A percentile compares a stretch with the other conserved stretches of the same genome.
These are phyloP conservation scores for Bos javanicus DNA, from an alignment of 2,113 vertebrate species.

Conservation along the genomic window DNA sequence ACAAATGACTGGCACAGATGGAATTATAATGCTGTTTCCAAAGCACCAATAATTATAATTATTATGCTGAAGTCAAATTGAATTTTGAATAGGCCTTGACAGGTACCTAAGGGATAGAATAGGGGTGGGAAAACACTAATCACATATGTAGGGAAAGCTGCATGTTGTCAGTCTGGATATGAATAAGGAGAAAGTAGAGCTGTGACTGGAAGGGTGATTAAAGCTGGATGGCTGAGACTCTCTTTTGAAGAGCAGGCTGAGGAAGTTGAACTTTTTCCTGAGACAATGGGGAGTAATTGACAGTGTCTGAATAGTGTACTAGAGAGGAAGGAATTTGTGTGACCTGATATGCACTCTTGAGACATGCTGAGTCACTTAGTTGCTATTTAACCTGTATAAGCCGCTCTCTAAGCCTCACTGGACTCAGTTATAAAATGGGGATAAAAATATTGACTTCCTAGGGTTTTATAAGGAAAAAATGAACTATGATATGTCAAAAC, in stretches of 20 bases:
- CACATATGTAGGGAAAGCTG: background rate
- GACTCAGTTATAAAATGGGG: background rate
- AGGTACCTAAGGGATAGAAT: background rate
- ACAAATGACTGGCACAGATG: background rate
- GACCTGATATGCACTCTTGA: background rate
- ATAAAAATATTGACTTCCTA: background rate
- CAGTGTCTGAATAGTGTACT: background rate
- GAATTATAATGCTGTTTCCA: background rate
- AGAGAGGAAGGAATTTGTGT: background rate
- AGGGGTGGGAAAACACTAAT: background rate
- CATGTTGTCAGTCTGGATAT: background rate
- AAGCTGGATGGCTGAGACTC: background rate
- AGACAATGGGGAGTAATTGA: background rate
- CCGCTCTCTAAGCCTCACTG: background rate
- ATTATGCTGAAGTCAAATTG: background rate
- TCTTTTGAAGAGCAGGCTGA: background rate
- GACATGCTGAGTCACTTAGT: background rate
- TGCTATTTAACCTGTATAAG: background rate
- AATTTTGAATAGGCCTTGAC: background rate
- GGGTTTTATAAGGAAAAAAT: background rate
- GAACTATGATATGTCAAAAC: background rate
- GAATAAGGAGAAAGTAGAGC: background rate
- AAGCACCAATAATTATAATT: background rate
- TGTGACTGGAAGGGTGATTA: background rate
- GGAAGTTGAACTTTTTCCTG: background rate